Evolutionary conservation across 2,888 invertebrate genomes (phyloP), one percentile per base, ranked within the genome.

Genomic region (Meiosimyza decipiens): DNA sequence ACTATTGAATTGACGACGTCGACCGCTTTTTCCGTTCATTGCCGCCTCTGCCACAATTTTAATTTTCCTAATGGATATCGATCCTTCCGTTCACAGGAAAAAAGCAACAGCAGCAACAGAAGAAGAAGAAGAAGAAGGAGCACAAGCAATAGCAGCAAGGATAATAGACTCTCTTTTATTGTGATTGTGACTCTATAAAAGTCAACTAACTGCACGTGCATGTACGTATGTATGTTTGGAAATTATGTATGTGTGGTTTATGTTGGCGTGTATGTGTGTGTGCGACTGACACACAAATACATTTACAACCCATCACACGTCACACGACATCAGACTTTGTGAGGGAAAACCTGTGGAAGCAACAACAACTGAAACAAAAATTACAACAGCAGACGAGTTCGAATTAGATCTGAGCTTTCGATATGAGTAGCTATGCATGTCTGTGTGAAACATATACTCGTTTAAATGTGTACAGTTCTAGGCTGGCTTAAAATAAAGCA

Each of bases 21-120:
- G 40, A 40, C 40, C 40, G 40, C 40, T 40, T 40, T 82, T 81
- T 82, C 79, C 83, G 82, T 84, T 84, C 84, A 84, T 84, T 84
- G 84, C 84, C 84, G 84, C 84, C 84, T 83, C 85, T 83, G 86
- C 85, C 85, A 82, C 85, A 86, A 83, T 85, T 87, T 87, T 87
- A 87, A 87, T 87, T 87, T 87, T 87, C 86, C 86, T 87, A 87
- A 87, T 87, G 87, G 87, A 87, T 87, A 87, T 87, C 87, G 87
- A 87, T 87, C 85, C 85, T 79, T 79, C 76, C 76, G 73, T 72
- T 76, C 60, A 40, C 62, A 52, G 66, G 28, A 60, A 18, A 18
- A 47, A 65, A 52, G n/a, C 40, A 50, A 18, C 70, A 59, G 54
- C 68, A 67, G 63, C 28, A 62, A 11, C 77, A 52, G 55, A 18